These are phyloP conservation scores for Aleiodes testaceus DNA, from an alignment of 2,888 invertebrate genomes.

Conservation along the genomic window DNA sequence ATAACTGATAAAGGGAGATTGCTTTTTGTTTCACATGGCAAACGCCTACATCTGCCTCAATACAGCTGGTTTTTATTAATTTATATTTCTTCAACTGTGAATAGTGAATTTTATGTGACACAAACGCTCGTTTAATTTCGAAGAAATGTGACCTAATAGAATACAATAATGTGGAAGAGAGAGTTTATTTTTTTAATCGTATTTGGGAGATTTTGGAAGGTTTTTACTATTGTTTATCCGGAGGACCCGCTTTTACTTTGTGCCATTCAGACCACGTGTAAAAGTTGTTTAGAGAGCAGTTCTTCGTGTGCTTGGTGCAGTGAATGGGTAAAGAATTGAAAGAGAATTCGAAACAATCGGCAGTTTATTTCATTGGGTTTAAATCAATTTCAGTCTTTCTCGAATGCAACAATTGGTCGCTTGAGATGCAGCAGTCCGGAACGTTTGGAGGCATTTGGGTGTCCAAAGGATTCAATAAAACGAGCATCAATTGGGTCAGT, in stretches of 20 bases:
- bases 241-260: constrained; percentile 50
- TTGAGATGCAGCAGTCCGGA: constrained; percentile 59
- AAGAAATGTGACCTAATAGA: constrained; percentile 1
- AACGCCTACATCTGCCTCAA: constrained; percentile 9
- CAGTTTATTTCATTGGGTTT: not conserved
- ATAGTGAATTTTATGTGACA: not conserved
- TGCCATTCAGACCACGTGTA: constrained; percentile 57
- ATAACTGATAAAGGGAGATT: constrained; percentile 10
- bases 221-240: not conserved
- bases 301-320: constrained; percentile 63
- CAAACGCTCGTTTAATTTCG: not conserved
- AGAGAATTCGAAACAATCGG: too few relatives aligned
- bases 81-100: too few relatives aligned
- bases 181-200: constrained; percentile 8
- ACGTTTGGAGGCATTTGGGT: constrained; percentile 56
- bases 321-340: constrained; percentile 58
- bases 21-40: not conserved
- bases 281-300: constrained; percentile 58
- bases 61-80: not conserved
- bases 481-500: constrained; percentile 46
- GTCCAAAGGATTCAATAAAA: constrained; percentile 52
- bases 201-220: not conserved
- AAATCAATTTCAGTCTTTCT: constrained; percentile 52
- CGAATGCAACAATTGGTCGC: constrained; percentile 58
- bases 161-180: not conserved